These are phyloP conservation scores for Cebidichthys violaceus DNA, from an alignment of 2,113 vertebrate genomes.

Conservation along the genomic window DNA sequence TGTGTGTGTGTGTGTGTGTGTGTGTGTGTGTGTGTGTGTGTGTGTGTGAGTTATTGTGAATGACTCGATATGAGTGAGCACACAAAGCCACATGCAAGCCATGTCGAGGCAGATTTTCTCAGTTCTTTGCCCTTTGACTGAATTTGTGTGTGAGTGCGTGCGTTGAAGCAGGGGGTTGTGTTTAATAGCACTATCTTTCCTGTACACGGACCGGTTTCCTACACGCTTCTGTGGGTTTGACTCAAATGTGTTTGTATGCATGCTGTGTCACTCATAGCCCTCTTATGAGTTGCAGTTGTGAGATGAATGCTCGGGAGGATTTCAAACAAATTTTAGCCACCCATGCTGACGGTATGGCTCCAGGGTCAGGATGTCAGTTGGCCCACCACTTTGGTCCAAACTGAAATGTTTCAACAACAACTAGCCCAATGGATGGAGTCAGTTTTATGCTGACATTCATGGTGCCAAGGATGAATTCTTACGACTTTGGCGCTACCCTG, in stretches of 20 bases:
- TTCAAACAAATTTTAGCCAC: neutral
- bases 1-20: conserved; percentile 39
- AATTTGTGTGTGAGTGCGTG: conserved; percentile 4
- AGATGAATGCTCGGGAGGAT: neutral
- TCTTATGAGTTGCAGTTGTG: neutral
- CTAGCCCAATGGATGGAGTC: neutral
- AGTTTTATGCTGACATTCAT: neutral
- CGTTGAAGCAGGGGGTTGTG: neutral
- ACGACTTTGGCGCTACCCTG: neutral
- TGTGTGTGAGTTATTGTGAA: conserved; percentile 40
- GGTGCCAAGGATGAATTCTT: neutral
- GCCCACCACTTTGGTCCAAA: neutral
- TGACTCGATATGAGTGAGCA: neutral
- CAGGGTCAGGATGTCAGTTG: neutral
- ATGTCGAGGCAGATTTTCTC: conserved; percentile 31
- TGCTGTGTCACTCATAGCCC: neutral
- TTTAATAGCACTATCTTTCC: neutral
- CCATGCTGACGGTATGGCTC: neutral
- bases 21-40: conserved; percentile 22
- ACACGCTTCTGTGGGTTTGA: neutral
- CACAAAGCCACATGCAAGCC: neutral
- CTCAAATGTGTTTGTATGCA: neutral
- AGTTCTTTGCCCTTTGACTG: neutral
- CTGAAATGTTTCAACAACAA: neutral
- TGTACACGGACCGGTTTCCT: neutral